Evolutionary conservation across 1,140 invertebrate species (phyloP).

Genomic region (Hesperophylax magnus): DNA sequence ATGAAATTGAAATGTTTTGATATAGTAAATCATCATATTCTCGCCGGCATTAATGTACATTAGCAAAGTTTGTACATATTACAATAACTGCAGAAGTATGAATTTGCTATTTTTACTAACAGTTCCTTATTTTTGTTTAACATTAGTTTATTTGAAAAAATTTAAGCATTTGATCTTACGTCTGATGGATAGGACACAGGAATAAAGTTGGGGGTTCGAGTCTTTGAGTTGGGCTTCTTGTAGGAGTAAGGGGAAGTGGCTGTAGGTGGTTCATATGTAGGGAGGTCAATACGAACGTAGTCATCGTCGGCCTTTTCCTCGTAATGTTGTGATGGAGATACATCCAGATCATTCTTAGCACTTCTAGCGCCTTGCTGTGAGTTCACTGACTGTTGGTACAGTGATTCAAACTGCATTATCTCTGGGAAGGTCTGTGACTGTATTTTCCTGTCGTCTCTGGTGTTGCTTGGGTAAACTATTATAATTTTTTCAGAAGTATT

Average conservation of each 20-base stretch:
- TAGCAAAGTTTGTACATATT: too few relatives aligned
- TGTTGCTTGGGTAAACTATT: constrained; percentile 69
- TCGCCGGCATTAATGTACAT: too few relatives aligned
- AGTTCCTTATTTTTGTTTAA: too few relatives aligned
- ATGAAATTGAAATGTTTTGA: too few relatives aligned
- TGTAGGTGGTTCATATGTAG: constrained; percentile 66
- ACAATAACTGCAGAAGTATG: too few relatives aligned
- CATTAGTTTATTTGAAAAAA: too few relatives aligned
- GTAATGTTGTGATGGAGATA: constrained; percentile 38
- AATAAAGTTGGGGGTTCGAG: constrained; percentile 53
- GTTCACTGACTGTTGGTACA: constrained; percentile 64
- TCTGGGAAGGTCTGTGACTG: constrained; percentile 67
- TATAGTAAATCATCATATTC: too few relatives aligned
- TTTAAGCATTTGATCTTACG: not conserved
- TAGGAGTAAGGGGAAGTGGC: constrained; percentile 48
- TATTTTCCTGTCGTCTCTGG: constrained; percentile 67
- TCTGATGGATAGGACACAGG: constrained; percentile 54
- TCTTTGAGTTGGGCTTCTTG: constrained; percentile 46
- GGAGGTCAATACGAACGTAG: constrained; percentile 64
- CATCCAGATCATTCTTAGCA: constrained; percentile 42
- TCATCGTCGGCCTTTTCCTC: constrained; percentile 46
- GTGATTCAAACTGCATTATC: constrained; percentile 67
- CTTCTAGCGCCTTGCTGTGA: constrained; percentile 44
- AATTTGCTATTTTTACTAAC: too few relatives aligned
- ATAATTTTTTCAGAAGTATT: constrained; percentile 66